Conservation (phyloP, 2,888 invertebrate species). For the Heliconius hortense region DNA sequence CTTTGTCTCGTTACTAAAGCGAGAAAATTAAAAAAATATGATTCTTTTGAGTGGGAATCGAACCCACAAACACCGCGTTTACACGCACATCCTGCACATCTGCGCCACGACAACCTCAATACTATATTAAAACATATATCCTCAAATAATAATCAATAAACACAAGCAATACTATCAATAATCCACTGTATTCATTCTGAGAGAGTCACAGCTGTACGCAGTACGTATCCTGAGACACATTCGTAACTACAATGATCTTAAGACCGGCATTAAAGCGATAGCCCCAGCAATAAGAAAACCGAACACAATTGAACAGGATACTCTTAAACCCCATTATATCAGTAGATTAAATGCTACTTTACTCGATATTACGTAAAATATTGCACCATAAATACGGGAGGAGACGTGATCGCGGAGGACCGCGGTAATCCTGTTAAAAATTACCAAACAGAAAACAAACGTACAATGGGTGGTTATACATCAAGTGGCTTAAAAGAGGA, state of each 20-base stretch:
- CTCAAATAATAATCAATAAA: constrained; percentile 13
- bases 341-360: constrained; percentile 81
- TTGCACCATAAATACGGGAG: constrained; percentile 77
- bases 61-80: too few species aligned
- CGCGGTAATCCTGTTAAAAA: constrained; percentile 78
- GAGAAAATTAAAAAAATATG: too few species aligned
- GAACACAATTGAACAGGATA: constrained; percentile 68
- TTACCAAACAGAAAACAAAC: constrained; percentile 80
- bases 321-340: constrained; percentile 71
- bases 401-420: constrained; percentile 71
- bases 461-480: constrained; percentile 70
- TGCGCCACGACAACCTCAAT: too few species aligned
- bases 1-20: too few species aligned
- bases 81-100: too few species aligned
- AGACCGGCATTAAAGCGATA: constrained; percentile 54
- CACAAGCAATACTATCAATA: constrained; percentile 16
- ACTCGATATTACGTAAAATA: constrained; percentile 81
- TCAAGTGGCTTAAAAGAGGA: constrained; percentile 72
- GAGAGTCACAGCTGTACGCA: constrained; percentile 24
- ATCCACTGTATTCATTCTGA: constrained; percentile 17
- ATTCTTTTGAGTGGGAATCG: too few species aligned
- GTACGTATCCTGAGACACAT: constrained; percentile 34
- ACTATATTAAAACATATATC: not conserved
- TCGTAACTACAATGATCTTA: constrained; percentile 54
- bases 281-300: constrained; percentile 64